Evolutionary conservation across 2,113 vertebrate genomes (phyloP).

Genomic region (Pteronura brasiliensis): DNA sequence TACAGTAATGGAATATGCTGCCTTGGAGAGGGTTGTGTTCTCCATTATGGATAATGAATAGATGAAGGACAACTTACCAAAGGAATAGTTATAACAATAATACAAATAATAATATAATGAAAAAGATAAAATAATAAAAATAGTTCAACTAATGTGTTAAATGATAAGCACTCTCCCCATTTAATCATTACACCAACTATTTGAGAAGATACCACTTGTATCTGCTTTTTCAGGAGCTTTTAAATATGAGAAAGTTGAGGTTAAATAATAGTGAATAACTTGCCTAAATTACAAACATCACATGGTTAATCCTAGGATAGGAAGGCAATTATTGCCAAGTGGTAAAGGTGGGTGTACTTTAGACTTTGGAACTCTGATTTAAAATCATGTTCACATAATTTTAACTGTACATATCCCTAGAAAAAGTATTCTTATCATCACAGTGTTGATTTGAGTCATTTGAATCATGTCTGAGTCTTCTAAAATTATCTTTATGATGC

Average conservation of each 20-base stretch:
- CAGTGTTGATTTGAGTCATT: background rate
- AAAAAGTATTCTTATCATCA: background rate
- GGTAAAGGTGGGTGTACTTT: background rate
- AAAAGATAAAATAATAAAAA: slow-evolving; percentile 4
- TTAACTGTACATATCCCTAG: background rate
- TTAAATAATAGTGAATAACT: background rate
- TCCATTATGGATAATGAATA: background rate
- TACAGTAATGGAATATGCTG: background rate
- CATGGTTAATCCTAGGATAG: background rate
- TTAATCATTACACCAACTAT: background rate
- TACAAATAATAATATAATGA: background rate
- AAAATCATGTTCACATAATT: background rate
- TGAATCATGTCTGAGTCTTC: background rate
- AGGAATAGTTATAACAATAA: background rate
- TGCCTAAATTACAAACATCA: background rate
- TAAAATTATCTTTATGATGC: background rate
- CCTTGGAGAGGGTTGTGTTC: background rate
- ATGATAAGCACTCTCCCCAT: background rate
- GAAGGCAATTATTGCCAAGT: background rate
- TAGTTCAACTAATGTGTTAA: background rate
- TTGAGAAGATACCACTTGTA: background rate
- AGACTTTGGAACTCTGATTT: background rate
- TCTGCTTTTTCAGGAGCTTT: background rate
- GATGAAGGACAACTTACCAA: background rate
- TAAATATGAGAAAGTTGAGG: background rate